phyloP scores from a whole-genome alignment of 2,797 vertebrate genomes.

The Nothura maculosa region DNA sequence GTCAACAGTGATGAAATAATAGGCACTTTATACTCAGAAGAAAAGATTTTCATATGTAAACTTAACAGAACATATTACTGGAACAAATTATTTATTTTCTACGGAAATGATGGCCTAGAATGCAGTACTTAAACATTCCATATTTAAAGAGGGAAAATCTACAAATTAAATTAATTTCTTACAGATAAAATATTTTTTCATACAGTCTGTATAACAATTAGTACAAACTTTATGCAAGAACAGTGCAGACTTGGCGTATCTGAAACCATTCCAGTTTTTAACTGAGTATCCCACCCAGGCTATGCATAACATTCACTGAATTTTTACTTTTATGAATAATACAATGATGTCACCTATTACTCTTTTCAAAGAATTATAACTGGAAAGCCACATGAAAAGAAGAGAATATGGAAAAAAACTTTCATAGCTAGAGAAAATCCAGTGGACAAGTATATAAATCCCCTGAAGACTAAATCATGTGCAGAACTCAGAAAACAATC shows the following conservation, averaged over 20 bases:
- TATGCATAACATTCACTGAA: not conserved
- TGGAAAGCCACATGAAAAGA: not conserved
- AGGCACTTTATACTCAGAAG: not conserved
- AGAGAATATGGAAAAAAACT: not conserved
- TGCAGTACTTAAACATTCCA: not conserved
- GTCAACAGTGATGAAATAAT: not conserved
- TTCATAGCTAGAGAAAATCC: not conserved
- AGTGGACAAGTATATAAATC: not conserved
- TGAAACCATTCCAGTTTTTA: not conserved
- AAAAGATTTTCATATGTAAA: not conserved
- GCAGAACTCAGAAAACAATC: not conserved
- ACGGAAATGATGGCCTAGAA: not conserved
- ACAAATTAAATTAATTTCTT: not conserved
- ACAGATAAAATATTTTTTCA: not conserved
- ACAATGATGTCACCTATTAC: not conserved
- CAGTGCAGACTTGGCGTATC: not conserved
- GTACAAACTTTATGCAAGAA: not conserved
- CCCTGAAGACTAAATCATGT: not conserved
- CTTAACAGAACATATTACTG: not conserved
- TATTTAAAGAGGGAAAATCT: not conserved
- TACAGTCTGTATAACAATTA: not conserved
- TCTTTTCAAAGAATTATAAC: not conserved
- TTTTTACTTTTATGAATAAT: not conserved
- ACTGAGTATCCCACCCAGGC: fast-evolving
- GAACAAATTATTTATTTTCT: not conserved